These are phyloP conservation scores for Orchestes rusci DNA, from an alignment of 2,888 invertebrate genomes.

Conservation along the genomic window DNA sequence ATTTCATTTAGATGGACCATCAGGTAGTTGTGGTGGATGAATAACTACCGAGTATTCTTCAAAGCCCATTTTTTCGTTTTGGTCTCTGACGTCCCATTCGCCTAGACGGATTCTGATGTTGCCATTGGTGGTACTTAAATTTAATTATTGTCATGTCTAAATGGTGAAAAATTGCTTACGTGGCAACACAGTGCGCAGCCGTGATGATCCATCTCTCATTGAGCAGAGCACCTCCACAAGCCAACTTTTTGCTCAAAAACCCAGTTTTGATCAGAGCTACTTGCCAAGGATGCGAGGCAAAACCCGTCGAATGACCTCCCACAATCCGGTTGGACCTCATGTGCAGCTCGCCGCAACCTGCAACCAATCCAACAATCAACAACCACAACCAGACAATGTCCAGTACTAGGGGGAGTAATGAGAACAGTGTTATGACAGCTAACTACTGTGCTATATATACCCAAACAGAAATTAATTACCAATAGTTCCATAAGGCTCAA, in stretches of 20 bases:
- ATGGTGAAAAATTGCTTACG: slow-evolving; percentile 53
- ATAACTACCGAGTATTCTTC: slow-evolving; percentile 78
- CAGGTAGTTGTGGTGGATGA: no score
- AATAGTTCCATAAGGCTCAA: slow-evolving; percentile 21
- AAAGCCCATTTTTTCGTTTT: slow-evolving; percentile 73
- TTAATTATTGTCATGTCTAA: slow-evolving; percentile 3
- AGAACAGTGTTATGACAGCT: no score
- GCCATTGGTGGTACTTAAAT: slow-evolving; percentile 72
- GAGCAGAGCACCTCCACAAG: slow-evolving; percentile 85
- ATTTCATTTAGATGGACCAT: no score
- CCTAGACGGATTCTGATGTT: slow-evolving; percentile 84
- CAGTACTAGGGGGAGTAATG: not conserved
- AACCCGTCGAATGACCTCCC: slow-evolving; percentile 83
- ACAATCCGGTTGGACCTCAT: slow-evolving; percentile 85
- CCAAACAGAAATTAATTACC: slow-evolving; percentile 19
- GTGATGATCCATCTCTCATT: slow-evolving; percentile 90
- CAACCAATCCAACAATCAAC: slow-evolving; percentile 4
- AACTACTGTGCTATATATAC: not conserved
- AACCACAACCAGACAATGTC: not conserved
- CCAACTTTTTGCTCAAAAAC: slow-evolving; percentile 81
- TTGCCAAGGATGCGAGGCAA: slow-evolving; percentile 92
- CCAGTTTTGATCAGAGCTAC: slow-evolving; percentile 88
- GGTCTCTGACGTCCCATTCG: slow-evolving; percentile 80
- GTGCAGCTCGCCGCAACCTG: slow-evolving; percentile 87
- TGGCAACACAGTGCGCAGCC: slow-evolving; percentile 87